phyloP scores from a whole-genome alignment of 2,888 invertebrate species.

The Chrysopilus asiliformis region DNA sequence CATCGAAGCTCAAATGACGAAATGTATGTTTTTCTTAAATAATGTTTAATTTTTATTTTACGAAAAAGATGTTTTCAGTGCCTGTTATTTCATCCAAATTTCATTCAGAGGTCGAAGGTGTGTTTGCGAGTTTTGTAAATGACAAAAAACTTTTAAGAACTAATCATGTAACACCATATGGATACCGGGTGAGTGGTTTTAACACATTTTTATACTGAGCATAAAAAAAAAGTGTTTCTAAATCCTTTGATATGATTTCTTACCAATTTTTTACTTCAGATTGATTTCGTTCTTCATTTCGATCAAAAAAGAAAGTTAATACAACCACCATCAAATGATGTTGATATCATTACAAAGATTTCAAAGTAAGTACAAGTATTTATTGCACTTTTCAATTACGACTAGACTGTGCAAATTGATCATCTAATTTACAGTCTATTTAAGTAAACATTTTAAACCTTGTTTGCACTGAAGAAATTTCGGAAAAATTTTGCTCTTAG shows the following conservation, averaged over 20 bases:
- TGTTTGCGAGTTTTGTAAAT: constrained; percentile 23
- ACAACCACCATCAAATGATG: constrained; percentile 16
- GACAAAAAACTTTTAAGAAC: constrained; percentile 25
- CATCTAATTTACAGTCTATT: too few relatives aligned
- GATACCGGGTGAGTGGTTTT: constrained; percentile 24
- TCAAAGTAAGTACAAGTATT: constrained; percentile 28
- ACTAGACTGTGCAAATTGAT: too few relatives aligned
- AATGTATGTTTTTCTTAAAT: constrained; percentile 26
- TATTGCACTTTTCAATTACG: too few relatives aligned
- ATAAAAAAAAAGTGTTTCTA: too few relatives aligned
- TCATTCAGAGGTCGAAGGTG: constrained; percentile 22
- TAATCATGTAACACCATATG: constrained; percentile 34
- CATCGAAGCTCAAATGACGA: constrained; percentile 38
- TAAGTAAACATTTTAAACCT: too few relatives aligned
- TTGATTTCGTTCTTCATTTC: constrained; percentile 34
- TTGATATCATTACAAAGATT: constrained; percentile 11
- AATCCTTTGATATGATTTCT: too few relatives aligned
- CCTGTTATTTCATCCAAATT: constrained; percentile 18
- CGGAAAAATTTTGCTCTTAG: too few relatives aligned
- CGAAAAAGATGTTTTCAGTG: too few relatives aligned
- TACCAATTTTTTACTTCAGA: constrained; percentile 18
- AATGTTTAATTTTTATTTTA: not conserved
- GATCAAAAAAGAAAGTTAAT: constrained; percentile 25
- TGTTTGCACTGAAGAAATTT: too few relatives aligned
- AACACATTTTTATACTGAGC: too few relatives aligned